Percentiles rank a stretch among this genome's conserved stretches.
Conservation (phyloP, 2,797 vertebrate genomes). For the Leuciscus waleckii region DNA sequence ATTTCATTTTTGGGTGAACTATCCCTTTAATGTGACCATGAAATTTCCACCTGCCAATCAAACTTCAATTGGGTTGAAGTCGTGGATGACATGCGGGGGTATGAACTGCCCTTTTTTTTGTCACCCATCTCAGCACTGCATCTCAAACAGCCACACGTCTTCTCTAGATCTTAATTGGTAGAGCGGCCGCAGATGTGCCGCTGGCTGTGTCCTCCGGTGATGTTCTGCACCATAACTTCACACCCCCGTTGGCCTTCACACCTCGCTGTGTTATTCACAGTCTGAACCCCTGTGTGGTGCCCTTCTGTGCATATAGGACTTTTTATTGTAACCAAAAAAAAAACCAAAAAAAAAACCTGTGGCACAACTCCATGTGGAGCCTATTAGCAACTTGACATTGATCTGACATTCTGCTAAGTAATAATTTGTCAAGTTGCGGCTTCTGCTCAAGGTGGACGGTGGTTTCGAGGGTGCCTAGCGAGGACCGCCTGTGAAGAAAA, state of each 20-base stretch:
- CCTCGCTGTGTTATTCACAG: slow-evolving; percentile 32
- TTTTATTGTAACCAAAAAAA: slow-evolving; percentile 24
- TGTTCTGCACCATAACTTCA: slow-evolving; percentile 15
- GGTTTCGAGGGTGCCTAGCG: not conserved
- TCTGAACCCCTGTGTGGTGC: not conserved
- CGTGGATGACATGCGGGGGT: not conserved
- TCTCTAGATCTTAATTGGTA: slow-evolving; percentile 41
- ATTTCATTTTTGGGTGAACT: too few relatives aligned
- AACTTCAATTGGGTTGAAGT: not conserved
- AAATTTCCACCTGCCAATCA: slow-evolving; percentile 30
- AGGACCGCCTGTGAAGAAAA: slow-evolving; percentile 11
- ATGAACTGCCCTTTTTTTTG: not conserved
- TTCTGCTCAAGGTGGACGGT: slow-evolving; percentile 11
- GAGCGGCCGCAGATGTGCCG: slow-evolving; percentile 21
- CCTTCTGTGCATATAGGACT: not conserved
- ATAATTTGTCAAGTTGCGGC: slow-evolving; percentile 37
- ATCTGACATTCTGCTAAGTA: slow-evolving; percentile 36
- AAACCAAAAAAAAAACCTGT: not conserved
- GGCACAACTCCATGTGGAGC: slow-evolving; percentile 48
- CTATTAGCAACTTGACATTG: slow-evolving; percentile 54
- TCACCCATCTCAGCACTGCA: not conserved
- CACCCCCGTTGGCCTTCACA: slow-evolving; percentile 28
- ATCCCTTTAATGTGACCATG: not conserved
- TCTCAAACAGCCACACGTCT: not conserved
- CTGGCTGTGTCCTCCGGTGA: slow-evolving; percentile 32